Evolutionary conservation across 2,113 vertebrate genomes (phyloP).

Genomic region (Meles meles): DNA sequence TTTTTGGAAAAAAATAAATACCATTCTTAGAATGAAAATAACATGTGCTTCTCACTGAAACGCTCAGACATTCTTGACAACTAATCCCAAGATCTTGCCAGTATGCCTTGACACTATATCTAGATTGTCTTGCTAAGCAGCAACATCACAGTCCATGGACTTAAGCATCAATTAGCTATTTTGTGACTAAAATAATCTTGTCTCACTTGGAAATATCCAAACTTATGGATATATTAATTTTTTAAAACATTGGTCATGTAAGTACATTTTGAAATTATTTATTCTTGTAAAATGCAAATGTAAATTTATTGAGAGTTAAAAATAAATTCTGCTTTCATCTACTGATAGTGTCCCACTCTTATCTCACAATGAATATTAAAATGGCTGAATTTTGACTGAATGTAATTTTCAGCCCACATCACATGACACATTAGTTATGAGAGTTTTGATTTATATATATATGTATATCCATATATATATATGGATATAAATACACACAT

Average conservation of each 20-base stretch:
- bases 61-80: background rate
- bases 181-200: background rate
- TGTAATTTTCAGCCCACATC: background rate
- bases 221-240: background rate
- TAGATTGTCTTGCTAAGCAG: background rate
- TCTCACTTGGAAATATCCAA: background rate
- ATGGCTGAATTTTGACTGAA: background rate
- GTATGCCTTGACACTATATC: background rate
- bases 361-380: background rate
- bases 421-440: background rate
- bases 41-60: background rate
- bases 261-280: background rate
- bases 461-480: too few relatives aligned
- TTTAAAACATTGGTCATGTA: background rate
- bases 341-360: background rate
- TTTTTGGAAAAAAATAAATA: background rate
- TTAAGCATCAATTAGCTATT: background rate
- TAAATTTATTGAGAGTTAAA: background rate
- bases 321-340: background rate
- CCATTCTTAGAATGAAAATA: background rate
- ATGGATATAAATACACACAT: background rate
- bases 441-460: background rate
- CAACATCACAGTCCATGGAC: background rate
- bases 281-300: background rate
- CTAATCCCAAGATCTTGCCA: background rate